Percentiles rank a stretch among this genome's conserved stretches.
phyloP scores from a whole-genome alignment of 2,888 invertebrate species.

The Nomada lathburiana region DNA sequence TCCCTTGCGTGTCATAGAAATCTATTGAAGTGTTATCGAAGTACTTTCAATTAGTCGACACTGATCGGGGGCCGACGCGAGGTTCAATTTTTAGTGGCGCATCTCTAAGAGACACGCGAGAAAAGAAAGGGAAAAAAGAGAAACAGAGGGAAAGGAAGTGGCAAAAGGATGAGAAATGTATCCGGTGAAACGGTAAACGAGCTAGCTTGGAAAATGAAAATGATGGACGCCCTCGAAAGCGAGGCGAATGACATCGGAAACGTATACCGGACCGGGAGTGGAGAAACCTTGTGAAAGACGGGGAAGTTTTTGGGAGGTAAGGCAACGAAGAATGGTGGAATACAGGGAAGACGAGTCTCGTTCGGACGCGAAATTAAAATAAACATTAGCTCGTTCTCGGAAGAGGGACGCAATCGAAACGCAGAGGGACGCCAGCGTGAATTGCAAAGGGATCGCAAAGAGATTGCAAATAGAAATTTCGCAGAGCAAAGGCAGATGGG shows the following conservation, averaged over 20 bases:
- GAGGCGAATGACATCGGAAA: constrained; percentile 40
- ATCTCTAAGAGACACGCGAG: too few species aligned
- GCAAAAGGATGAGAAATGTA: neutral
- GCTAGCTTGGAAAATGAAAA: constrained; percentile 38
- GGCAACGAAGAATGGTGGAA: neutral
- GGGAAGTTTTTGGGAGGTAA: neutral
- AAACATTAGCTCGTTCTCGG: neutral
- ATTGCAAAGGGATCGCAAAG: neutral
- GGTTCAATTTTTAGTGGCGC: neutral
- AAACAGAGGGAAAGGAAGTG: neutral
- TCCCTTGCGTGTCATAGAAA: neutral
- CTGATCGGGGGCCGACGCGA: too few species aligned
- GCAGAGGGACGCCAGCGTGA: neutral
- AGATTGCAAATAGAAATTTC: neutral
- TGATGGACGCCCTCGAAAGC: constrained; percentile 27
- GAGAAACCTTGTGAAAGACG: neutral
- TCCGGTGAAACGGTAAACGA: constrained; percentile 2
- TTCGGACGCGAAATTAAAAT: constrained; percentile 10
- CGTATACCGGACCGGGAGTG: neutral
- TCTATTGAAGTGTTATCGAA: neutral
- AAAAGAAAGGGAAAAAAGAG: neutral
- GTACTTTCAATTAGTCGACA: neutral
- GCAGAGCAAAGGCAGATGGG: neutral
- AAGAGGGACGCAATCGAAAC: neutral
- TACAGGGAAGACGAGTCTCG: neutral